Conservation (phyloP, 2,113 vertebrate genomes). For the Junco hyemalis region DNA sequence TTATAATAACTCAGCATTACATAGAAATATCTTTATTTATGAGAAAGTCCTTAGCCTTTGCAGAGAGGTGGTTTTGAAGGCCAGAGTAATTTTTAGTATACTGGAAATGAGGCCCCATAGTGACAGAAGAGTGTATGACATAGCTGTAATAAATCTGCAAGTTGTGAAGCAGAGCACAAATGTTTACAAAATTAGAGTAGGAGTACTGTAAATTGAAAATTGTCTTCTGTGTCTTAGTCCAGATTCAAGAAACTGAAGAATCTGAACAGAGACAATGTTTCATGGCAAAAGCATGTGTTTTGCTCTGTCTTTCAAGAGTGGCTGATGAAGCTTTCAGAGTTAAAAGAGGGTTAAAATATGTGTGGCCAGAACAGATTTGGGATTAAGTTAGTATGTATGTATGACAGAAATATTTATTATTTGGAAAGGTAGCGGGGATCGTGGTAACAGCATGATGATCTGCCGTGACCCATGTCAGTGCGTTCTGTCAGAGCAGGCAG, state of each 20-base stretch:
- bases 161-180: not conserved
- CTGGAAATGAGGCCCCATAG: not conserved
- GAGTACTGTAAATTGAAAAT: not conserved
- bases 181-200: not conserved
- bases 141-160: not conserved
- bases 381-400: not conserved
- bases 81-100: not conserved
- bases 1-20: not conserved
- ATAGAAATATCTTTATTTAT: not conserved
- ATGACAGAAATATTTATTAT: not conserved
- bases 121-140: not conserved
- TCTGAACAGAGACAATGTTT: not conserved
- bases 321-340: not conserved
- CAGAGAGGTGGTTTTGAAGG: not conserved
- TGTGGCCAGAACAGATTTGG: not conserved
- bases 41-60: not conserved
- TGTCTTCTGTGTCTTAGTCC: not conserved
- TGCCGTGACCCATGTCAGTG: not conserved
- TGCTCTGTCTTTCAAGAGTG: not conserved
- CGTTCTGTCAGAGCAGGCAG: not conserved
- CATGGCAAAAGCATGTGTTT: not conserved
- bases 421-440: not conserved
- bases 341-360: not conserved
- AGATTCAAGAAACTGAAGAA: not conserved
- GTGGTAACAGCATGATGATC: not conserved